Evolutionary conservation across 2,113 vertebrate species (phyloP).

Genomic region (Corydoras maculifer): DNA sequence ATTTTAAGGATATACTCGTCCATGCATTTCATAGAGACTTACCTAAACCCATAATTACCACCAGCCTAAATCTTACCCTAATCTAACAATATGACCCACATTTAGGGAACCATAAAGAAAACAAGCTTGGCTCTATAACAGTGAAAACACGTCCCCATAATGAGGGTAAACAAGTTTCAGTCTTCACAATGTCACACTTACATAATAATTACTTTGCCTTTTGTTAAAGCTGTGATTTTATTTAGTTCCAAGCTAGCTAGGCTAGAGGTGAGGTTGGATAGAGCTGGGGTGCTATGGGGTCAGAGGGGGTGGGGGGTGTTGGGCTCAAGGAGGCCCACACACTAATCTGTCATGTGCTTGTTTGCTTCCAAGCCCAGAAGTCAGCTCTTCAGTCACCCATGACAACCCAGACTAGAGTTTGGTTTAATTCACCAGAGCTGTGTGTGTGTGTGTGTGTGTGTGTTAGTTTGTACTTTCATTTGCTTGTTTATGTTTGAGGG

Average conservation of each 20-base stretch:
- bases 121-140: too few relatives aligned
- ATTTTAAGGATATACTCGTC: too few relatives aligned
- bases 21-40: too few relatives aligned
- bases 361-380: conserved; percentile 73
- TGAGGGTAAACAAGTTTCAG: too few relatives aligned
- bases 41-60: conserved; percentile 62
- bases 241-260: conserved; percentile 22
- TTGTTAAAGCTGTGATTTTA: conserved; percentile 29
- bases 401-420: conserved; percentile 66
- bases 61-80: too few relatives aligned
- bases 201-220: conserved; percentile 2
- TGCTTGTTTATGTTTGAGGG: conserved; percentile 36
- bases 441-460: conserved; percentile 38
- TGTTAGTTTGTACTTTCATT: conserved; percentile 11
- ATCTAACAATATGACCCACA: too few relatives aligned
- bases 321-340: conserved; percentile 70
- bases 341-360: conserved; percentile 82
- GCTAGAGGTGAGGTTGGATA: conserved; percentile 27
- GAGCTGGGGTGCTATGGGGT: conserved; percentile 63
- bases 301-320: conserved; percentile 65
- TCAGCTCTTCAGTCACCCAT: conserved; percentile 72
- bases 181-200: too few relatives aligned
- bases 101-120: too few relatives aligned
- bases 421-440: conserved; percentile 63
- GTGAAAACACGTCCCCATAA: too few relatives aligned